phyloP scores from a whole-genome alignment of 1,140 invertebrate species.

The Drosophila pectinifera region DNA sequence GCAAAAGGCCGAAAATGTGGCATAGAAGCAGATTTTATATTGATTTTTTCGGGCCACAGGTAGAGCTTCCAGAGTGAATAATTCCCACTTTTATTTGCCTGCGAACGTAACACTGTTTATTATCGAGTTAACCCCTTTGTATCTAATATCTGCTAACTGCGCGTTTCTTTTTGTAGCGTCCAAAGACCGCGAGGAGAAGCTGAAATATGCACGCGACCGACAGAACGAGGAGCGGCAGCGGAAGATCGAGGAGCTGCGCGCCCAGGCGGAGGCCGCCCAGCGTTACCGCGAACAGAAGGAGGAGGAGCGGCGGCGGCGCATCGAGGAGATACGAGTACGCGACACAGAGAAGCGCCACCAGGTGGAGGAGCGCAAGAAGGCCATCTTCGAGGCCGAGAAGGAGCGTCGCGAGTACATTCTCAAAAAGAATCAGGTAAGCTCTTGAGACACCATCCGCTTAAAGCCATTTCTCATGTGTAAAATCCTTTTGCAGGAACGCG shows the following conservation, averaged over 20 bases:
- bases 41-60: slow-evolving; percentile 56
- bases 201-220: slow-evolving; percentile 90
- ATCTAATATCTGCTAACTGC: slow-evolving; percentile 8
- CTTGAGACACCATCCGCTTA: not conserved
- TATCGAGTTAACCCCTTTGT: slow-evolving; percentile 21
- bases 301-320: slow-evolving; percentile 91
- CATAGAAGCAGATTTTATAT: slow-evolving; percentile 33
- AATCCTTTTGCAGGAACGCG: slow-evolving; percentile 87
- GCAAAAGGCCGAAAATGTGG: slow-evolving; percentile 57
- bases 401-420: slow-evolving; percentile 93
- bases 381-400: slow-evolving; percentile 94
- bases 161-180: slow-evolving; percentile 53
- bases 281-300: slow-evolving; percentile 94
- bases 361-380: slow-evolving; percentile 94
- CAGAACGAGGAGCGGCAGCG: slow-evolving; percentile 94
- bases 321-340: slow-evolving; percentile 91
- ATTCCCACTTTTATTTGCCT: slow-evolving; percentile 53
- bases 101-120: slow-evolving; percentile 38
- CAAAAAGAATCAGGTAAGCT: slow-evolving; percentile 89
- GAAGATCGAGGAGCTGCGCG: slow-evolving; percentile 93
- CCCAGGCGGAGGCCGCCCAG: slow-evolving; percentile 93
- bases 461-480: not conserved
- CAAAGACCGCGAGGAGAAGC: slow-evolving; percentile 87
- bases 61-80: slow-evolving; percentile 32
- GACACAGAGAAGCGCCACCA: slow-evolving; percentile 91